phyloP scores from a whole-genome alignment of 2,888 invertebrate species.

The Willowsia nigromaculata region DNA sequence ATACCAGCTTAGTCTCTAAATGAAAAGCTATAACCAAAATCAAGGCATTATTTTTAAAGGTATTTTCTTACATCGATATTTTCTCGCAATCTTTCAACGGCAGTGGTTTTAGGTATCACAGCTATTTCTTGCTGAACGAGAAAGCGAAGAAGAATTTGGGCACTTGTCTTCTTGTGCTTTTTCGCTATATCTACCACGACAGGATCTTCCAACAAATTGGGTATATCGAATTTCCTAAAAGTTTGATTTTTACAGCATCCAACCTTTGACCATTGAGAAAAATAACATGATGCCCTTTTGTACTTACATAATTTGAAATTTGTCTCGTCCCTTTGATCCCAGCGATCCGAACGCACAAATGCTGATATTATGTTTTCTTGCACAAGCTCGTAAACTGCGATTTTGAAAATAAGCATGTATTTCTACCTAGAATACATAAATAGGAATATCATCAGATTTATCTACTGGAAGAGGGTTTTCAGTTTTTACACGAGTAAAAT shows the following conservation, averaged over 20 bases:
- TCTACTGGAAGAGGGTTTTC: too few species aligned
- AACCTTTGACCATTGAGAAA: too few species aligned
- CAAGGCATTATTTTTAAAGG: neutral
- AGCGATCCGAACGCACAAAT: conserved; percentile 82
- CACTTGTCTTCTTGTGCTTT: conserved; percentile 85
- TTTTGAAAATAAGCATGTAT: conserved; percentile 75
- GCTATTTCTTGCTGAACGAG: conserved; percentile 87
- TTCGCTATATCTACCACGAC: conserved; percentile 80
- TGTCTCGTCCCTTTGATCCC: conserved; percentile 88
- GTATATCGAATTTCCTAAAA: neutral
- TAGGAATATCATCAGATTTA: too few species aligned
- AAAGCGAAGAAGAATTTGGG: conserved; percentile 88
- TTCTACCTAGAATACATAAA: conserved; percentile 81
- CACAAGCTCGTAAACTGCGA: conserved; percentile 65
- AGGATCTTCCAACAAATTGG: conserved; percentile 79
- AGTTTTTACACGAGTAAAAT: conserved; percentile 79
- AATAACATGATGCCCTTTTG: too few species aligned
- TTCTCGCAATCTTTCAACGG: conserved; percentile 86
- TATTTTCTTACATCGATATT: conserved; percentile 84
- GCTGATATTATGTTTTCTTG: conserved; percentile 69
- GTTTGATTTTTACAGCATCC: neutral
- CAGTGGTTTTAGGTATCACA: conserved; percentile 92
- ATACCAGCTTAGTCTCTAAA: too few species aligned
- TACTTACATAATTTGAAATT: too few species aligned
- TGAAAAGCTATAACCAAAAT: too few species aligned